phyloP scores from a whole-genome alignment of 2,888 invertebrate genomes.

The Leistus spinibarbis region DNA sequence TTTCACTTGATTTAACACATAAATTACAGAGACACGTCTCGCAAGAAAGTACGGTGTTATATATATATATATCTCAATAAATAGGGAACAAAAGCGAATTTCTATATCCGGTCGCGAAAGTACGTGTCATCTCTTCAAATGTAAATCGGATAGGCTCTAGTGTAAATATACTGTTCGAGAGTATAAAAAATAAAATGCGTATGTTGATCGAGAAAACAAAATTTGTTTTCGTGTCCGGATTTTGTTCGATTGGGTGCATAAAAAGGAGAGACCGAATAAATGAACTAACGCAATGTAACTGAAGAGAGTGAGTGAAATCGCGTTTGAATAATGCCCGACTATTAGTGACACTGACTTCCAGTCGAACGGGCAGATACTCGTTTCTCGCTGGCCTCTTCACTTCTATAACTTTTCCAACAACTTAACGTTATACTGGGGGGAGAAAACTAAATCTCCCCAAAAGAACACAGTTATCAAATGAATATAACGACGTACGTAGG shows the following conservation, averaged over 20 bases:
- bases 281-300: neutral
- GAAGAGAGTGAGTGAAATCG: neutral
- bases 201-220: neutral
- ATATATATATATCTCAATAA: no score
- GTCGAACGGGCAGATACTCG: neutral
- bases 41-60: no score
- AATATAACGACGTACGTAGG: no score
- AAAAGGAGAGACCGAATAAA: neutral
- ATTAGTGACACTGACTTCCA: neutral
- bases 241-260: neutral
- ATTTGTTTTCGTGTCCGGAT: neutral
- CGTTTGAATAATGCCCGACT: neutral
- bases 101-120: no score
- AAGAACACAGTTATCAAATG: no score
- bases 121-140: neutral
- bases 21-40: no score
- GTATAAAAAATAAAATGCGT: neutral
- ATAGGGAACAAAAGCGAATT: no score
- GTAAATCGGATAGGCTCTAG: neutral
- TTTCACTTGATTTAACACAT: no score
- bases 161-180: neutral
- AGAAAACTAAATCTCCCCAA: neutral
- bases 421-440: constrained; percentile 31
- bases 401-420: constrained; percentile 24
- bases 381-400: neutral